A percentile compares a stretch with the other conserved stretches of the same genome.
Conservation (phyloP, 2,797 vertebrate species). For the Alectoris magna region DNA sequence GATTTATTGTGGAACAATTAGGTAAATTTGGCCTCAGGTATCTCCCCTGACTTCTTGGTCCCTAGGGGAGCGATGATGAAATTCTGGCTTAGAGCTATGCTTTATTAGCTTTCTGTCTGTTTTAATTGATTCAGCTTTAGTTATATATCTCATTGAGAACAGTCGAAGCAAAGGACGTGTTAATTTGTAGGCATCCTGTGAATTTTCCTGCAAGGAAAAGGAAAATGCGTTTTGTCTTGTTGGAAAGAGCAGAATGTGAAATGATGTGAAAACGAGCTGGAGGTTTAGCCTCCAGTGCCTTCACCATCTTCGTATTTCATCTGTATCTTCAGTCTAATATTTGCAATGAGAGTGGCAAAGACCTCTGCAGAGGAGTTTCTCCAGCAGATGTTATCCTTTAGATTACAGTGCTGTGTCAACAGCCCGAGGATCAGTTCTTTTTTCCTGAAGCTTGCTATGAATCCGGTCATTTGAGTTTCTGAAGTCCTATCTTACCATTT, state of each 20-base stretch:
- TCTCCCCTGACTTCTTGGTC: neutral
- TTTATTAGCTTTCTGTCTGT: slow-evolving; percentile 64
- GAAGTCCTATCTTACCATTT: neutral
- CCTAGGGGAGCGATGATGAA: slow-evolving; percentile 13
- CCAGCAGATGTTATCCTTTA: accelerated
- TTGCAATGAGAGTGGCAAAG: neutral
- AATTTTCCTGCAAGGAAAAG: slow-evolving; percentile 35
- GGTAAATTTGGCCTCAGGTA: slow-evolving; percentile 67
- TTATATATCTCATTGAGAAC: slow-evolving; percentile 47
- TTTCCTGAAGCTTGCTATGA: neutral
- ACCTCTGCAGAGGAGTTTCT: neutral
- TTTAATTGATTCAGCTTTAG: slow-evolving; percentile 72
- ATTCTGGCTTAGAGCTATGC: slow-evolving; percentile 24
- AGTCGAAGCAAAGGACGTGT: slow-evolving; percentile 33
- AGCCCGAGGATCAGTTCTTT: neutral
- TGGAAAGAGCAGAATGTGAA: slow-evolving; percentile 2
- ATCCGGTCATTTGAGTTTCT: neutral
- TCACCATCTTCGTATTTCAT: neutral
- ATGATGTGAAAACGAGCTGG: neutral
- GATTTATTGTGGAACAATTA: slow-evolving; percentile 64
- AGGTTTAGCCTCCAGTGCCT: neutral
- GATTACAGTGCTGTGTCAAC: neutral
- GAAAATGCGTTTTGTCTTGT: neutral
- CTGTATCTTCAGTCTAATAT: neutral
- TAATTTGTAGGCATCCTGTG: slow-evolving; percentile 45